Evolutionary conservation across 2,888 invertebrate species (phyloP).

Genomic region (Chrysodeixis includens): DNA sequence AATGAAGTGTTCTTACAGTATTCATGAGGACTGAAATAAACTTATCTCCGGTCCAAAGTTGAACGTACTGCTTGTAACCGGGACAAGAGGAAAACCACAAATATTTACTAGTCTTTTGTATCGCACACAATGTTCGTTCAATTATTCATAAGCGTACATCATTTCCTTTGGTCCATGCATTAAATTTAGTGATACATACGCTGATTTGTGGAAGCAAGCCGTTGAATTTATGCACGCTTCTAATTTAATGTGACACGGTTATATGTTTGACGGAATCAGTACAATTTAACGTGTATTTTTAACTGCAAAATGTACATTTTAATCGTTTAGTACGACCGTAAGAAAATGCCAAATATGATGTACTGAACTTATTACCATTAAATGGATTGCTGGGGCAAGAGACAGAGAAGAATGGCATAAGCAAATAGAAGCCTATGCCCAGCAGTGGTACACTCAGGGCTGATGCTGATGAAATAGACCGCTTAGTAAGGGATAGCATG

Average conservation of each 20-base stretch:
- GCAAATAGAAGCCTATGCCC: too few relatives aligned
- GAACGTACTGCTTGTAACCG: constrained; percentile 45
- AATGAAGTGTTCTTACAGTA: not conserved
- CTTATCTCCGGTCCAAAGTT: constrained; percentile 37
- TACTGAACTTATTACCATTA: too few relatives aligned
- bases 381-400: too few relatives aligned
- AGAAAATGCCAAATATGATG: too few relatives aligned
- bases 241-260: constrained; percentile 6
- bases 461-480: too few relatives aligned
- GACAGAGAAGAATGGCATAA: too few relatives aligned
- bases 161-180: constrained; percentile 45
- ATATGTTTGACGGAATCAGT: constrained; percentile 5
- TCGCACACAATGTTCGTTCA: constrained; percentile 51
- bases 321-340: too few relatives aligned
- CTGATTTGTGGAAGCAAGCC: constrained; percentile 33
- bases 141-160: constrained; percentile 58
- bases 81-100: constrained; percentile 59
- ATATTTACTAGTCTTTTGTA: constrained; percentile 52
- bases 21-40: constrained; percentile 16
- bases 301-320: not conserved
- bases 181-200: constrained; percentile 31
- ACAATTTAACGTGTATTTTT: not conserved
- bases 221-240: constrained; percentile 37
- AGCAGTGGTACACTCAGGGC: too few relatives aligned
- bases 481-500: too few relatives aligned